Evolutionary conservation across 2,113 vertebrate genomes (phyloP), one percentile per base, ranked within the genome.

Genomic region (Philantomba maxwellii): DNA sequence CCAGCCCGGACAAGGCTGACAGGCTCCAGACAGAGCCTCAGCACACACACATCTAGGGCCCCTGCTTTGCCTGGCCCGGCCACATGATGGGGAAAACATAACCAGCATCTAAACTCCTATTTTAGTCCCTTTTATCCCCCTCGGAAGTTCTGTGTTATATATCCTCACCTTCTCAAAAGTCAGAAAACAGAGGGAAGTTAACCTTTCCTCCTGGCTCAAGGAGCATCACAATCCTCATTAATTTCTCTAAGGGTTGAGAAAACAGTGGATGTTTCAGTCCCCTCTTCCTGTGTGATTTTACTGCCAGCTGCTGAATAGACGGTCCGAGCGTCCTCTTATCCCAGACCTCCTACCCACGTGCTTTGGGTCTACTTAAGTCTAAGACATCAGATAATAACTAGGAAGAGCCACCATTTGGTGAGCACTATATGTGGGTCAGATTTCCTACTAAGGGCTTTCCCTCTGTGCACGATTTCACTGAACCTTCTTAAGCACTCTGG

Each of bases 1-100:
- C 82, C 93, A 95, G 82, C 82, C 93, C 9, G 3, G 77, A 47
- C 15, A 11, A 66, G 94, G 97, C 96, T 95, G 58, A 93, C 17
- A 23, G 92, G 80, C 53, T 97, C 70, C 30, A 49, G 90, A 91
- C 7, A 47, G 28, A 28, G 55, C 96, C 97, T 94, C 91, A 70
- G 73, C 64, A 36, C 26, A 97, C 88, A 7, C n/a, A 87, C 4
- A 1, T 53, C 16, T 3, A 9, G 57, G 25, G 75, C 26, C 16
- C 30, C 49, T 78, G 36, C 53, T 94, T 75, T 49, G 43, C 39
- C 33, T 23, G 55, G 26, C 51, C 30, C 0, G 2, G 28, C 51
- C 83, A 62, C 7, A 13, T 2, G 6, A 26, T 0, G 0, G 25
- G 45, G 19, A 49, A 62, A 87, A 13, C 4, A 33, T 86, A 64